Base-by-base conservation (phyloP, 92 coral and sea anemone species). In the Actinostola sp. region DNA sequence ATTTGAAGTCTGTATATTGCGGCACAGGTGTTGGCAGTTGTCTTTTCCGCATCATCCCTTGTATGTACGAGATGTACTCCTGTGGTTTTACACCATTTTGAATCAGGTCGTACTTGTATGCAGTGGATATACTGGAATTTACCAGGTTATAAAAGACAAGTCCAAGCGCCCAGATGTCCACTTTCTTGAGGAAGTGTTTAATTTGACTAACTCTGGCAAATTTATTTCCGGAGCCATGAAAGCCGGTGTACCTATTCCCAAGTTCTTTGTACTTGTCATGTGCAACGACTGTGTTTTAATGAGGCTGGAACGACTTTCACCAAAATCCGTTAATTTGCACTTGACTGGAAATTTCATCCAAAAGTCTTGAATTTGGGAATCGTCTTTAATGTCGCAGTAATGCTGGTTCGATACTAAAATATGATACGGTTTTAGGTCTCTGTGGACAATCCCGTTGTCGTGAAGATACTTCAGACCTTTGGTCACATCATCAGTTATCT, bases 321-420 rank as follows among this genome's bases (percentile, higher is more conserved):
- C 77, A 71, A 71, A 71, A 53, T 71, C 67, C 11, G 77, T 71
- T 49, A 71, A 24, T 55, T 71, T 52, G 66, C 77, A 71, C 39
- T 49, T 53, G n/a, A 53, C 77, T 52, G 77, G 77, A 26, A 38
- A 49, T 38, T 42, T 49, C 41, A 2, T 28, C 77, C 77, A 71
- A 51, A 32, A 11, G 39, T 51, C 19, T 32, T 71, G 44, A 55
- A 71, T 44, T 53, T 24, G 32, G 12, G 77, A 50, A 4, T 55
- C 31, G 51, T 71, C 77, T 53, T 51, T 52, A 55, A 71, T 30
- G 45, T 53, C 72, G 20, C 33, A 43, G 23, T 66, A 66, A 52
- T 71, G 77, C 66, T 71, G 77, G 66, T 71, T 71, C 46, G 77
- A 71, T 2, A 71, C 62, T 20, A 71, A 32, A 54, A 71, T 52